Base-by-base conservation (phyloP, 1,140 invertebrate species). In the Dendroctonus ponderosae region DNA sequence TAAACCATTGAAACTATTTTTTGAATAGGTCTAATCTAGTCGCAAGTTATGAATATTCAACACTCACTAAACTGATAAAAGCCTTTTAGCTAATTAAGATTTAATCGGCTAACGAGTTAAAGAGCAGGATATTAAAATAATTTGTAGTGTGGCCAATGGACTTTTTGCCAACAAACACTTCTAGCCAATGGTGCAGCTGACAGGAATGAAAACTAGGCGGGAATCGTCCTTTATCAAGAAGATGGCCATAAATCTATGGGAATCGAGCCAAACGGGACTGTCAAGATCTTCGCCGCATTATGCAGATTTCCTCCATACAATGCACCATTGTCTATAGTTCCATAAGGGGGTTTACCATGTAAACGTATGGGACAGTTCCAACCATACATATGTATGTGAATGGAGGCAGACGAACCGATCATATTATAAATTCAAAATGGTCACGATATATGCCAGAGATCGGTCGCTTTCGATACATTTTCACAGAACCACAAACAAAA, bases 401-500 rank as follows among this genome's bases (percentile, higher is more conserved):
- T 61, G 58, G 58, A 50, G 44, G 38, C 58, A 48, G 46, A 50
- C 46, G 8, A 37, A 50, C 7, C 11, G 26, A 51, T 54, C 3
- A 50, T 26, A 61, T 61, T 61, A 61, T 61, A 61, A 61, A 61
- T 61, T 61, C 58, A 61, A 61, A 61, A 61, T 61, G 58, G 58
- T 50, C 44, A 48, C 12, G 26, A 50, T 50, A 50, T 39, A 37
- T 9, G 44, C 39, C 7, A 26, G 26, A 26, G 26, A 26, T 26
- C 26, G 26, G 26, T 26, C 26, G 26, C 26, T 26, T 26, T 26
- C 26, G 26, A 2, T 26, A 26, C 26, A 26, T 26, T 26, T 26
- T 26, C 26, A 26, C 26, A 26, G 26, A 26, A 26, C 26, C 26
- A 26, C 26, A 26, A 26, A 26, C n/a, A 26, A 26, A 3, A 3